A percentile compares a stretch with the other conserved stretches of the same genome.
These are phyloP conservation scores for Drosophila willistoni DNA, from an alignment of 1,140 invertebrate genomes.

Conservation along the genomic window DNA sequence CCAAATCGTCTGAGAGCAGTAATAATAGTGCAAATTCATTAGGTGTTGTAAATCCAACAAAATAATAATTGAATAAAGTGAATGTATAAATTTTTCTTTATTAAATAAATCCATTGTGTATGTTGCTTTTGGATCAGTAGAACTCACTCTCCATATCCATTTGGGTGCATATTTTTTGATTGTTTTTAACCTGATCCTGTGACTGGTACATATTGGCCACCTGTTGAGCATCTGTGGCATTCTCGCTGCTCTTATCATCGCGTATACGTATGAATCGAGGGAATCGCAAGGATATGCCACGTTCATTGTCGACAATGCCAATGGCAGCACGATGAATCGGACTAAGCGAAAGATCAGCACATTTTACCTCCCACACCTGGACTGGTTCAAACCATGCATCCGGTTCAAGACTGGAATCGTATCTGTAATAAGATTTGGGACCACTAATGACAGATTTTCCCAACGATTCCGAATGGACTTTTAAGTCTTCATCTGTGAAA, in stretches of 20 bases:
- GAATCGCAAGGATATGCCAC: conserved; percentile 98
- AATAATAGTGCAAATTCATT: conserved; percentile 48
- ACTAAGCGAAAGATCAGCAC: conserved; percentile 98
- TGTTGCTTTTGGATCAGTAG: conserved; percentile 44
- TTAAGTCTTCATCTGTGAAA: conserved; percentile 96
- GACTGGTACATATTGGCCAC: conserved; percentile 92
- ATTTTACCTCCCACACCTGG: conserved; percentile 99
- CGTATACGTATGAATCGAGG: conserved; percentile 96
- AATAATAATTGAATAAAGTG: conserved; percentile 29
- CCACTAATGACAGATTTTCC: conserved; percentile 89
- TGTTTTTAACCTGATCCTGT: conserved; percentile 96
- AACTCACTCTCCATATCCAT: conserved; percentile 66
- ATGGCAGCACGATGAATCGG: conserved; percentile 95
- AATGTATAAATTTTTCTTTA: conserved; percentile 21
- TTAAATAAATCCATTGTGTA: conserved; percentile 30
- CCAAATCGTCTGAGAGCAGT: conserved; percentile 64
- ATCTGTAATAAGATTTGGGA: conserved; percentile 94
- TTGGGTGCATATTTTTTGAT: conserved; percentile 74
- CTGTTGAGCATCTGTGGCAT: conserved; percentile 96
- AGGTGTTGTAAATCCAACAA: conserved; percentile 18
- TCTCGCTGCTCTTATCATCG: conserved; percentile 96
- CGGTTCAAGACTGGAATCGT: conserved; percentile 89
- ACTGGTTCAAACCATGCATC: conserved; percentile 98
- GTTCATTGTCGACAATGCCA: conserved; percentile 95
- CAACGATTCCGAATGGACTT: conserved; percentile 90